Conservation (phyloP, 2,888 invertebrate genomes). For the Lasioglossum lativentre region DNA sequence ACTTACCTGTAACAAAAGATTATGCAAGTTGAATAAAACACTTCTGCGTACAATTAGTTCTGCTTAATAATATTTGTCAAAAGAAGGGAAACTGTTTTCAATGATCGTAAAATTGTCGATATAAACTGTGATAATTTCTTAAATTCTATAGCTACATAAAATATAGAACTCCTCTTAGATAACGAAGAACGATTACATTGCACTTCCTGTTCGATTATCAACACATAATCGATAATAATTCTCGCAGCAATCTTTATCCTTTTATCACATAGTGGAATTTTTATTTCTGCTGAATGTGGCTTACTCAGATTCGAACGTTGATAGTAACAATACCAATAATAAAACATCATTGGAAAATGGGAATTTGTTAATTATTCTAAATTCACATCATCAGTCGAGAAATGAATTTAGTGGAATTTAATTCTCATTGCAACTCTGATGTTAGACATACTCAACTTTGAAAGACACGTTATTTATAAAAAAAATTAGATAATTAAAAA, state of each 20-base stretch:
- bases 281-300: not conserved
- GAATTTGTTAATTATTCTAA: not conserved
- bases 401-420: no score
- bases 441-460: no score
- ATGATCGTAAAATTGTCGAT: no score
- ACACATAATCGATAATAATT: not conserved
- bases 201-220: not conserved
- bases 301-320: not conserved
- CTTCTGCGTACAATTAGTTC: no score
- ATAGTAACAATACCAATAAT: not conserved
- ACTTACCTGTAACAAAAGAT: constrained; percentile 42
- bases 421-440: no score
- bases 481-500: no score
- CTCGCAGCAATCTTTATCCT: not conserved
- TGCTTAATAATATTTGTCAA: no score
- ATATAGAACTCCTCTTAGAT: not conserved
- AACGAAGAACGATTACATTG: not conserved
- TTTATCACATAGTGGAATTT: not conserved
- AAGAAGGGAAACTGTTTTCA: no score
- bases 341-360: not conserved
- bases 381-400: no score
- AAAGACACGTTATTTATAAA: no score
- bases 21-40: not conserved
- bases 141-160: not conserved
- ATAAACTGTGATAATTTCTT: no score